Conservation (phyloP, 2,888 invertebrate genomes). For the Galeopsomyia nigrocyanea region DNA sequence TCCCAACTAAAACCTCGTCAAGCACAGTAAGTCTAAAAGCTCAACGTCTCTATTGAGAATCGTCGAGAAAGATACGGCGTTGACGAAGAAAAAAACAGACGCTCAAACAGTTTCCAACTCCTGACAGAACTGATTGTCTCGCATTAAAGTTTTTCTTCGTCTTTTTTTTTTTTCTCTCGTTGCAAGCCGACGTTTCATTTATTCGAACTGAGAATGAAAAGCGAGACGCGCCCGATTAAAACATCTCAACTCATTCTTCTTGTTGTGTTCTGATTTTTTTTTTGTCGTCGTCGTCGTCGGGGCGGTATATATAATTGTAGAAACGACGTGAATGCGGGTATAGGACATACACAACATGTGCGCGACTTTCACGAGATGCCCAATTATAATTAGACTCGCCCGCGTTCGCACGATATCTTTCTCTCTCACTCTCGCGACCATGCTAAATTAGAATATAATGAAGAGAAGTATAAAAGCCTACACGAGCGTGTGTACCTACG, state of each 20-base stretch:
- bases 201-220: too few relatives aligned
- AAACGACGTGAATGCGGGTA: background rate
- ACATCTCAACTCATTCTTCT: background rate
- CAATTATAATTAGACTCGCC: conserved; percentile 8
- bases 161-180: too few relatives aligned
- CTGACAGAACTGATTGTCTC: too few relatives aligned
- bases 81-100: too few relatives aligned
- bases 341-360: background rate
- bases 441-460: conserved; percentile 34
- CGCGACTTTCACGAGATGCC: conserved; percentile 13
- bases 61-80: too few relatives aligned
- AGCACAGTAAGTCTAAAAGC: too few relatives aligned
- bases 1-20: background rate
- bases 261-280: background rate
- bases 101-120: too few relatives aligned
- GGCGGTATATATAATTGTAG: conserved; percentile 4
- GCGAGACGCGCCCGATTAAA: background rate
- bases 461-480: background rate
- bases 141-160: too few relatives aligned
- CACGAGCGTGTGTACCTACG: background rate
- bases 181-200: too few relatives aligned
- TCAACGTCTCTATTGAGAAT: too few relatives aligned
- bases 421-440: background rate
- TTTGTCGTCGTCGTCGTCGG: too few relatives aligned
- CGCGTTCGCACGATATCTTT: conserved; percentile 21